Percentiles rank a stretch among this genome's conserved stretches.
phyloP scores from a whole-genome alignment of 2,113 vertebrate species.

The Opisthocomus hoazin region DNA sequence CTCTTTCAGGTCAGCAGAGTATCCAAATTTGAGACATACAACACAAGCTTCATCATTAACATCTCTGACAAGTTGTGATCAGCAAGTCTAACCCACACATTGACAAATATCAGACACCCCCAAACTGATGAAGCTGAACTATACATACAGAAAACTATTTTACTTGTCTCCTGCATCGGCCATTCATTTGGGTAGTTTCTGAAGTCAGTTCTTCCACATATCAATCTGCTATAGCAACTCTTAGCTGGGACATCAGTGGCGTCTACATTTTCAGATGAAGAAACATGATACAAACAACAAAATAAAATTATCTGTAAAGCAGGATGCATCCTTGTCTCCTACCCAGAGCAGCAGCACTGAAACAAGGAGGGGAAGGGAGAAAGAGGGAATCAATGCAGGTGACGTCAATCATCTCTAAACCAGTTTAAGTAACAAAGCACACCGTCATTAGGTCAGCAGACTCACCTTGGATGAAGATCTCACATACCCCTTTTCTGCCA shows the following conservation, averaged over 20 bases:
- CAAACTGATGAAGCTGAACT: neutral
- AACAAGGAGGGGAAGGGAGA: rapidly evolving
- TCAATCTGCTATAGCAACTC: neutral
- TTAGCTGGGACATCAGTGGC: neutral
- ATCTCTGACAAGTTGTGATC: neutral
- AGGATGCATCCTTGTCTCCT: neutral
- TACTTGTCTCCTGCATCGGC: neutral
- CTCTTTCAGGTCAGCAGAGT: neutral
- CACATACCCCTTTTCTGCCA: neutral
- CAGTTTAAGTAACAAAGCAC: neutral
- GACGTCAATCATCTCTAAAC: neutral
- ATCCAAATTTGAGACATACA: rapidly evolving
- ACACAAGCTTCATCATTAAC: neutral
- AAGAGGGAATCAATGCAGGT: neutral
- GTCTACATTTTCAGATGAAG: neutral
- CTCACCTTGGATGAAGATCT: neutral
- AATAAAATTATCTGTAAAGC: neutral
- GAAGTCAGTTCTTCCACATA: neutral
- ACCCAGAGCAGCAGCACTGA: neutral
- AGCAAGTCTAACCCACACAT: rapidly evolving
- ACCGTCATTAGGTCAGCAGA: neutral
- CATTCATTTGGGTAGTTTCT: neutral
- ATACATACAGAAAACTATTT: neutral
- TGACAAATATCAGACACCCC: neutral
- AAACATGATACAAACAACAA: neutral